Evolutionary conservation across 2,113 vertebrate genomes (phyloP).

Genomic region (Mobula birostris): DNA sequence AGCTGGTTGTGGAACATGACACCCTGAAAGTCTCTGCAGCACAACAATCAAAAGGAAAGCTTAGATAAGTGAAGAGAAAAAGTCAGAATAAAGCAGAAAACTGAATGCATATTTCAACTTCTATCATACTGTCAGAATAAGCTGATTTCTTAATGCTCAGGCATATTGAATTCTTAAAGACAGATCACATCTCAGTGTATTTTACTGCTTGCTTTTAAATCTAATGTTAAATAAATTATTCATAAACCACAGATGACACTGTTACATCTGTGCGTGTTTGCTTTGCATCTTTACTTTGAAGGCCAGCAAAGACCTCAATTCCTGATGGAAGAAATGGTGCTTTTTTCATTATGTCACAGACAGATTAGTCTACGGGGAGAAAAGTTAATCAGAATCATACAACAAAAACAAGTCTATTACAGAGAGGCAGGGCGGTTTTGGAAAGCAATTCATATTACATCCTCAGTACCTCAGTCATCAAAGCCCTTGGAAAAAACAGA

Average conservation of each 20-base stretch:
- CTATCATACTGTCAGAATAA: background rate
- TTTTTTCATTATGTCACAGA: background rate
- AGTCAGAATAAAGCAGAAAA: background rate
- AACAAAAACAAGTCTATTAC: background rate
- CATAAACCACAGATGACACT: background rate
- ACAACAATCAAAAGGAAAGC: background rate
- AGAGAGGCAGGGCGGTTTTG: background rate
- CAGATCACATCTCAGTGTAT: background rate
- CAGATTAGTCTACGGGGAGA: background rate
- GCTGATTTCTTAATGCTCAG: background rate
- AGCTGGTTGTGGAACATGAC: too few species aligned
- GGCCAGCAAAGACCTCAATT: background rate
- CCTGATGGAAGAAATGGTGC: background rate
- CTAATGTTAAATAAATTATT: constrained; percentile 5
- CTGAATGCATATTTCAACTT: background rate
- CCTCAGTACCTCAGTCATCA: background rate
- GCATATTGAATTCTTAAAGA: constrained; percentile 1
- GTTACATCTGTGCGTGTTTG: background rate
- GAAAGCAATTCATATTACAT: background rate
- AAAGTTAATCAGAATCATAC: background rate
- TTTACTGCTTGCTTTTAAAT: constrained; percentile 5
- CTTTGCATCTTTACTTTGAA: background rate
- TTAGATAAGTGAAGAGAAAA: background rate
- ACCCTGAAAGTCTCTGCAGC: background rate
- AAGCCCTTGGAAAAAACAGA: background rate